Conservation (phyloP, 2,888 invertebrate species). For the Erebia aethiops region DNA sequence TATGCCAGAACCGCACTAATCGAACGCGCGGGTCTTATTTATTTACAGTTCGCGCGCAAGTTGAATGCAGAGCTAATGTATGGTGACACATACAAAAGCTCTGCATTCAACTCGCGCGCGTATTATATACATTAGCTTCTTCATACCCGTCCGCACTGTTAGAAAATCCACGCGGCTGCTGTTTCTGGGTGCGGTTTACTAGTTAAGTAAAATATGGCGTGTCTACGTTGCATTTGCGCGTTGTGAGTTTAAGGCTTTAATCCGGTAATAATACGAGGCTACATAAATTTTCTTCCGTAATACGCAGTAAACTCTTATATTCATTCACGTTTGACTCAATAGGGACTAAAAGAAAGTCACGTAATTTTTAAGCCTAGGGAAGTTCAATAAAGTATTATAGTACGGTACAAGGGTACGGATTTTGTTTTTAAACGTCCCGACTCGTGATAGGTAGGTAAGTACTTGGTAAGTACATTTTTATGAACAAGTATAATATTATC, state of each 20-base stretch:
- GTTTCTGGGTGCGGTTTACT: no score
- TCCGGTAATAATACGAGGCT: slow-evolving; percentile 6
- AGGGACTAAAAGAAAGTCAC: slow-evolving; percentile 10
- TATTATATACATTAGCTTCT: no score
- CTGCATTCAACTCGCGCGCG: no score
- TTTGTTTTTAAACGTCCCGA: background rate
- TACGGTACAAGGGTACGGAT: background rate
- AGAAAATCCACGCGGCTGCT: no score
- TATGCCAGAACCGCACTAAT: no score
- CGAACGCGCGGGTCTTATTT: no score
- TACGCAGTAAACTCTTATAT: slow-evolving; percentile 12
- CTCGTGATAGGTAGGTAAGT: no score
- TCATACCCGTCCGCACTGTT: no score
- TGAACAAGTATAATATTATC: background rate
- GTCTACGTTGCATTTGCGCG: background rate
- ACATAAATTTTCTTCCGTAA: slow-evolving; percentile 14
- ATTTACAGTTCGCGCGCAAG: no score
- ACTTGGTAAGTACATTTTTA: no score
- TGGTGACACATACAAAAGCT: no score
- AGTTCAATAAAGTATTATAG: slow-evolving; percentile 11
- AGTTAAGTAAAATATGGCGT: background rate
- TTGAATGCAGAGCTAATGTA: no score
- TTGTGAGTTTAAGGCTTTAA: background rate
- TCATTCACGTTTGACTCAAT: slow-evolving; percentile 10
- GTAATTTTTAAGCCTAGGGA: slow-evolving; percentile 7